Evolutionary conservation across 2,888 invertebrate genomes (phyloP).

Genomic region (Ptychoptera contaminata): DNA sequence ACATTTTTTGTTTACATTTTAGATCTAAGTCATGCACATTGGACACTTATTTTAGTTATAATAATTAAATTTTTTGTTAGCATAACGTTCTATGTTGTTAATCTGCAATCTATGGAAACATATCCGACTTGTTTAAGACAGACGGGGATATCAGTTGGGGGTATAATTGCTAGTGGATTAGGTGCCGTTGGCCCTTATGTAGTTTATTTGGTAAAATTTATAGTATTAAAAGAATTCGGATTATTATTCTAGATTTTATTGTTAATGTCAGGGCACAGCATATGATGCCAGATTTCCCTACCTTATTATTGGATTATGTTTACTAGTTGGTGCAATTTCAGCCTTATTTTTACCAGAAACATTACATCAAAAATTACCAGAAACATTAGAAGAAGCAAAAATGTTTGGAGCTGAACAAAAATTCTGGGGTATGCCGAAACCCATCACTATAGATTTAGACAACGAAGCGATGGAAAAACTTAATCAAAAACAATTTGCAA

Average conservation of each 20-base stretch:
- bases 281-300: constrained; percentile 32
- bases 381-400: constrained; percentile 44
- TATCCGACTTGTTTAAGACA: constrained; percentile 51
- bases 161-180: constrained; percentile 37
- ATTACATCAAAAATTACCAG: constrained; percentile 42
- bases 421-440: constrained; percentile 29
- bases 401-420: constrained; percentile 35
- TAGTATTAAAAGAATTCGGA: neutral
- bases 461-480: constrained; percentile 11
- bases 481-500: constrained; percentile 16
- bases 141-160: constrained; percentile 44
- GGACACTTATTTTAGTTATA: constrained; percentile 15
- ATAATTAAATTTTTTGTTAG: constrained; percentile 37
- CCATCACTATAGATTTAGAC: constrained; percentile 12
- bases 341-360: constrained; percentile 45
- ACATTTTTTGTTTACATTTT: neutral
- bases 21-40: too few relatives aligned
- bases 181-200: constrained; percentile 43
- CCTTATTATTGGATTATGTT: constrained; percentile 28
- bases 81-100: constrained; percentile 39
- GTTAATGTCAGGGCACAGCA: constrained; percentile 24
- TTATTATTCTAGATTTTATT: neutral
- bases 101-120: constrained; percentile 45
- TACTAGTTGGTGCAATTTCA: constrained; percentile 32
- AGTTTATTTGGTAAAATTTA: constrained; percentile 35